Conservation (phyloP, 2,113 vertebrate genomes). For the Vidua macroura region DNA sequence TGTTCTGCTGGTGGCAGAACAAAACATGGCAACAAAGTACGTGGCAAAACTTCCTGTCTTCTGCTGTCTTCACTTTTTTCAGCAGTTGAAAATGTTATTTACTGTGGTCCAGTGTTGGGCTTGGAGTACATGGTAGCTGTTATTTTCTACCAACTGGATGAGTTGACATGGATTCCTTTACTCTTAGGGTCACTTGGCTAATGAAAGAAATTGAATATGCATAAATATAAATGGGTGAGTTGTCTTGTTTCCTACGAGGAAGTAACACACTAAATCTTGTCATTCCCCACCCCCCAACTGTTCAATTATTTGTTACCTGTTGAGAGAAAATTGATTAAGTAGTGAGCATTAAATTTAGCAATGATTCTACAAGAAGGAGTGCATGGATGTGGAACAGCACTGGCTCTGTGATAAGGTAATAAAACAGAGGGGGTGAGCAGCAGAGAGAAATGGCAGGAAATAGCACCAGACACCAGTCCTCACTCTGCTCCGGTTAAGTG, state of each 20-base stretch:
- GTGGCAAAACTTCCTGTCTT: not conserved
- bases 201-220: not conserved
- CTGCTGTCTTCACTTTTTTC: not conserved
- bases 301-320: constrained; percentile 71
- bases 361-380: constrained; percentile 50
- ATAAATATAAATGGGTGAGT: constrained; percentile 12
- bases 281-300: constrained; percentile 53
- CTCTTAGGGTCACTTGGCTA: not conserved
- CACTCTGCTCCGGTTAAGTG: not conserved
- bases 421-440: constrained; percentile 41
- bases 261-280: constrained; percentile 55
- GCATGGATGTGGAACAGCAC: constrained; percentile 40
- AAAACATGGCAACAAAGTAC: not conserved
- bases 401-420: constrained; percentile 59
- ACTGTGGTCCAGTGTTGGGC: not conserved
- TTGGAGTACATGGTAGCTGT: not conserved
- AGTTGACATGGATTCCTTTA: not conserved
- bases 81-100: not conserved
- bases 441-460: constrained; percentile 4
- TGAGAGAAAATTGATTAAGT: constrained; percentile 74
- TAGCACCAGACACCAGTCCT: not conserved
- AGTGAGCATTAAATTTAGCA: constrained; percentile 69
- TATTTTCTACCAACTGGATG: not conserved
- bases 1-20: not conserved
- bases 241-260: constrained; percentile 40